Evolutionary conservation across 2,888 invertebrate species (phyloP).

Genomic region (Andrena hattorfiana): DNA sequence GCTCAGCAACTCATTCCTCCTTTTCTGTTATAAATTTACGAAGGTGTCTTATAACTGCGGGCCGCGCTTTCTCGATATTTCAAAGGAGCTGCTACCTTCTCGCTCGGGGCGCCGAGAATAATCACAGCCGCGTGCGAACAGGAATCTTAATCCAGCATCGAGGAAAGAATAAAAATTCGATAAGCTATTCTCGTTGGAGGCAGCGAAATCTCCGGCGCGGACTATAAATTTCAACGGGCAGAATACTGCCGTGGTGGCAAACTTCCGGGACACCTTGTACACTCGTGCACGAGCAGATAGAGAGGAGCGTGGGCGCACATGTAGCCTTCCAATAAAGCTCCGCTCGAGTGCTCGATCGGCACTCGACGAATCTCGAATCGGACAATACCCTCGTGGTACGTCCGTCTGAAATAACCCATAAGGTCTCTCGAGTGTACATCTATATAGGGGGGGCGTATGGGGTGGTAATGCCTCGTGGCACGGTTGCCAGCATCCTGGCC

Average conservation of each 20-base stretch:
- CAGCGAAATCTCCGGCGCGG: no score
- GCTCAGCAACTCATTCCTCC: no score
- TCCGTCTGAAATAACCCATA: conserved; percentile 75
- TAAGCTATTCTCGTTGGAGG: no score
- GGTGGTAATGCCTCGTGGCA: conserved; percentile 41
- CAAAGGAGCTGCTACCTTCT: no score
- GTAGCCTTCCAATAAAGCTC: conserved; percentile 76
- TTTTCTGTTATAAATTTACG: no score
- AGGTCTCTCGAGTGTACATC: conserved; percentile 58
- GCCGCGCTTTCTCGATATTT: no score
- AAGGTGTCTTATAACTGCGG: no score
- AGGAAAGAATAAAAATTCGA: neutral
- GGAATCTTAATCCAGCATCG: no score
- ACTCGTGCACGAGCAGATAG: conserved; percentile 2
- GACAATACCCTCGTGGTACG: conserved; percentile 73
- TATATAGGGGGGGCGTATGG: neutral
- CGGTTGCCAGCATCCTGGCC: conserved; percentile 23
- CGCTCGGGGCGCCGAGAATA: no score
- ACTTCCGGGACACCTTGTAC: neutral
- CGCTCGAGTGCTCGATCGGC: conserved; percentile 73
- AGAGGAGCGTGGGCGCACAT: conserved; percentile 50
- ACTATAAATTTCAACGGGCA: no score
- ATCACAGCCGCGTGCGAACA: no score
- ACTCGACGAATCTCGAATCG: conserved; percentile 75
- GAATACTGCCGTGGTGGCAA: neutral